Base-by-base conservation (phyloP, 2,888 invertebrate genomes). In the Eilema caniola region DNA sequence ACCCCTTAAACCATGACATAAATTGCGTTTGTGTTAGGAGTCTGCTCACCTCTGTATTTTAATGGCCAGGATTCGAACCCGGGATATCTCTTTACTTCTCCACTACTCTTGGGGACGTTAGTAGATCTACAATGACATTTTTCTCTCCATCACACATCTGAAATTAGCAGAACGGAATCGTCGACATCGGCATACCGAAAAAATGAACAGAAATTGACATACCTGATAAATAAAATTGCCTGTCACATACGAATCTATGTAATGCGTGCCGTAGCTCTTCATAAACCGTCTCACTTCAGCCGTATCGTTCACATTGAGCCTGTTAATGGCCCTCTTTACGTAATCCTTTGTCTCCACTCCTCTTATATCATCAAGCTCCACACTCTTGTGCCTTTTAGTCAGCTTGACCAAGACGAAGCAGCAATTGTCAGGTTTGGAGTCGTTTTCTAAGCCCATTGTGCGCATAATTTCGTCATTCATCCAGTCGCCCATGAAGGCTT, bases 201-300 rank as follows among this genome's bases (percentile, higher is more conserved):
- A 16, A 24, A 37, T 23, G 7, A 24, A 7, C n/a, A 1, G 33
- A 11, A 24, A 41, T 16, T 12, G 20, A 28, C 20, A 41, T n/a
- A 97, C 98, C 97, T 98, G 98, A 91, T 98, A 98, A 77, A 98
- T 96, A 53, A 98, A 97, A 89, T 98, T 98, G 14, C 98, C 98
- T 0, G 98, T 98, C 10, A 97, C 96, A 88, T 97, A 98, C 0
- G 98, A 98, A 75, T 97, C 96, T 67, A 98, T 98, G 83, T 98
- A 98, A 92, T 98, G 98, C 10, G 98, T 98, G 64, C 98, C 98
- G 82, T 97, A 98, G 83, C 97, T 97, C 85, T 96, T 97, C 93
- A 98, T 98, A 86, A 98, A 98, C 80, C 96, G 96, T 56, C 97
- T 95, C 0, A 98, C 97, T 76, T 97, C 97, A 0, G 96, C 96